Percentiles rank a stretch among this genome's conserved stretches.
phyloP scores from a whole-genome alignment of 2,113 vertebrate species.

The Microtus oregoni region DNA sequence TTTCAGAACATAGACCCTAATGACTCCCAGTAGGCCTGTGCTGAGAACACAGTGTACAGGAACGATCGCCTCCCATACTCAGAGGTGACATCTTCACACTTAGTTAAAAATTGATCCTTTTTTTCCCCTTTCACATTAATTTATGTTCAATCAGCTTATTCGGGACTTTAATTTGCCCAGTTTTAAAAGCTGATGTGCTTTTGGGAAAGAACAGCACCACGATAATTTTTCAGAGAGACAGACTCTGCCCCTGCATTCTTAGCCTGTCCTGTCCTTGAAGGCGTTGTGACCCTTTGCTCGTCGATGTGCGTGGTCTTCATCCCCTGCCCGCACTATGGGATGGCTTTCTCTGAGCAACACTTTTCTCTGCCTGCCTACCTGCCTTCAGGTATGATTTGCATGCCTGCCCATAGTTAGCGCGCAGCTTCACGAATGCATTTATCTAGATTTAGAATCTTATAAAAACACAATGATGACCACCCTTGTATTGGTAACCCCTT shows the following conservation, averaged over 20 bases:
- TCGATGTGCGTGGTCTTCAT: not conserved
- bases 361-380: not conserved
- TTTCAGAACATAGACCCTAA: not conserved
- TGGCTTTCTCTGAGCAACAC: not conserved
- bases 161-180: not conserved
- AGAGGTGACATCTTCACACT: not conserved
- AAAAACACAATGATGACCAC: not conserved
- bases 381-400: not conserved
- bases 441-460: rapidly evolving
- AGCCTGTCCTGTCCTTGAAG: not conserved
- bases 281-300: not conserved
- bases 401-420: not conserved
- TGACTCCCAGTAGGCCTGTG: not conserved
- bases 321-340: not conserved
- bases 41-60: not conserved
- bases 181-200: not conserved
- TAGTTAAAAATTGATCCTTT: not conserved
- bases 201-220: not conserved
- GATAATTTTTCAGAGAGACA: not conserved
- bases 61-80: not conserved
- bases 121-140: not conserved
- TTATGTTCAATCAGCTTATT: not conserved
- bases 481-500: not conserved
- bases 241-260: not conserved
- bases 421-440: not conserved